phyloP scores from a whole-genome alignment of 2,113 vertebrate species.

The Dendropsophus ebraccatus region DNA sequence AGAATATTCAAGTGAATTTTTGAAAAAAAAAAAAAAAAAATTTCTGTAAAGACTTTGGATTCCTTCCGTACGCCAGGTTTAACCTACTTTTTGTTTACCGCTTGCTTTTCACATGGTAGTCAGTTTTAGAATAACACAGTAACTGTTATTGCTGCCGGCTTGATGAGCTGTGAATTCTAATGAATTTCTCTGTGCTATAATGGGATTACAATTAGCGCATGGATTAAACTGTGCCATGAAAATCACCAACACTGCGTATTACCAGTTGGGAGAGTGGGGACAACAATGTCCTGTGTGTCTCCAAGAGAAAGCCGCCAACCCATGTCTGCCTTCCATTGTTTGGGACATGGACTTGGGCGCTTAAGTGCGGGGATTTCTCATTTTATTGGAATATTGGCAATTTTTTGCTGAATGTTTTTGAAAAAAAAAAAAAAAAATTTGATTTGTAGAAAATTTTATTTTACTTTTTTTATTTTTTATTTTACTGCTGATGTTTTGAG shows the following conservation, averaged over 20 bases:
- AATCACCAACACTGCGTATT: conserved; percentile 42
- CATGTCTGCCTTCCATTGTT: conserved; percentile 9
- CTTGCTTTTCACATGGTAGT: conserved; percentile 18
- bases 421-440: not conserved
- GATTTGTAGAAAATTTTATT: not conserved
- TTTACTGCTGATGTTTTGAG: not conserved
- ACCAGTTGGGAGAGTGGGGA: conserved; percentile 19
- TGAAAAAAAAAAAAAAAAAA: no score
- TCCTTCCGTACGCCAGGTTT: not conserved
- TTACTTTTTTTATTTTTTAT: no score
- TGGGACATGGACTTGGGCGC: conserved; percentile 8
- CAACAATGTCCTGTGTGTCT: not conserved
- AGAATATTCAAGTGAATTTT: not conserved
- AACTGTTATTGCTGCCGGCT: conserved; percentile 35
- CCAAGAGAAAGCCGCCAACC: not conserved
- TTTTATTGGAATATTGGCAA: not conserved
- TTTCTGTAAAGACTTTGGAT: not conserved
- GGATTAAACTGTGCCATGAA: conserved; percentile 54
- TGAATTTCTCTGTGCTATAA: conserved; percentile 49
- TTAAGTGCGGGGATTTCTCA: not conserved
- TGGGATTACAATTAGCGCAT: conserved; percentile 57
- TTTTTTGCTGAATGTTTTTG: not conserved
- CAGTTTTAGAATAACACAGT: conserved; percentile 23
- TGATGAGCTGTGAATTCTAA: conserved; percentile 54
- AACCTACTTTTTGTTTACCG: conserved; percentile 40